These are phyloP conservation scores for Allacma fusca DNA, from an alignment of 2,888 invertebrate species.

Conservation along the genomic window DNA sequence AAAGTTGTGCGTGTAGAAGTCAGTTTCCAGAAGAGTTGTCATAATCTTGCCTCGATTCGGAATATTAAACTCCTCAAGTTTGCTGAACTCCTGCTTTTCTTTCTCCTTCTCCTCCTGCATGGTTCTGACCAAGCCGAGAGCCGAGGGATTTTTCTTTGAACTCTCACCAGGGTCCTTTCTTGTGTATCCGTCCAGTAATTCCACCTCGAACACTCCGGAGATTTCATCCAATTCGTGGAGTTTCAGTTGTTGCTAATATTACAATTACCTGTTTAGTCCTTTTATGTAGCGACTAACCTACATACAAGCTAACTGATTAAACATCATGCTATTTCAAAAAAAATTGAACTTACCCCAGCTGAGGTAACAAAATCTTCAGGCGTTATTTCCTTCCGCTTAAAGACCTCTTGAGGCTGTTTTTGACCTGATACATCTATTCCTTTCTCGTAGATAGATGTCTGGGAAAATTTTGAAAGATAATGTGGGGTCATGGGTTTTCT, in stretches of 20 bases:
- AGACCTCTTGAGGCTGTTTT: background rate
- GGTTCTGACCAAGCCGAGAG: too few relatives aligned
- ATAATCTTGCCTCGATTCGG: slow-evolving; percentile 44
- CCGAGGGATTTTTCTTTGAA: too few relatives aligned
- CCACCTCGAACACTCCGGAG: slow-evolving; percentile 1
- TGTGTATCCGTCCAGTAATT: background rate
- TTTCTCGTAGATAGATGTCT: too few relatives aligned
- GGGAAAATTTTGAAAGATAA: too few relatives aligned
- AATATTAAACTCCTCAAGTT: slow-evolving; percentile 49
- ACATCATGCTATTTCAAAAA: background rate
- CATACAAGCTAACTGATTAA: background rate
- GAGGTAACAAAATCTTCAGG: background rate
- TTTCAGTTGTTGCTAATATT: background rate
- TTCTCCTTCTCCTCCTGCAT: background rate
- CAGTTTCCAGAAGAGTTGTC: slow-evolving; percentile 42
- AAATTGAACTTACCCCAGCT: background rate
- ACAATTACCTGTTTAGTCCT: too few relatives aligned
- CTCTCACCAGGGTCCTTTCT: too few relatives aligned
- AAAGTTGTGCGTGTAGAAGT: slow-evolving; percentile 50
- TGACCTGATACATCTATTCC: background rate
- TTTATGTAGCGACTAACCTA: too few relatives aligned
- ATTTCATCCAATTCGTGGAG: background rate
- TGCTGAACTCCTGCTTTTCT: slow-evolving; percentile 33
- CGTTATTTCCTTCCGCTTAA: background rate
- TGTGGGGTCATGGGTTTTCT: too few relatives aligned